A percentile compares a stretch with the other conserved stretches of the same genome.
phyloP scores from a whole-genome alignment of 2,113 vertebrate genomes.

The Malurus cyaneus region DNA sequence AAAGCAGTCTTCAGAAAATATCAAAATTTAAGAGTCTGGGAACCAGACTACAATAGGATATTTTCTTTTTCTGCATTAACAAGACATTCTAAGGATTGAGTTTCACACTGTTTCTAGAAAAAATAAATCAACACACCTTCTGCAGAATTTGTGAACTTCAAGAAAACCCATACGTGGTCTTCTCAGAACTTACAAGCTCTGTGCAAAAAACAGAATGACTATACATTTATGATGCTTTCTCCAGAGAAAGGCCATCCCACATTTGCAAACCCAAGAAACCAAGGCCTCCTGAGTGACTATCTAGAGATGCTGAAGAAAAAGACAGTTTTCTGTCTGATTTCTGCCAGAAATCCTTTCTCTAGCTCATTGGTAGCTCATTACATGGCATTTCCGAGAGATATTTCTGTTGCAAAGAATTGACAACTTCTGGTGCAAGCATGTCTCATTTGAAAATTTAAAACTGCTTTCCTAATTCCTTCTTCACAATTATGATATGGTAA shows the following conservation, averaged over 20 bases:
- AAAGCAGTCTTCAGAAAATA: background rate
- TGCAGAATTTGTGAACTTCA: background rate
- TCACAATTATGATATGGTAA: background rate
- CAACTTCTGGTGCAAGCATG: background rate
- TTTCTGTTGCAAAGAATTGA: conserved; percentile 3
- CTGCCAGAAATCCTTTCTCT: background rate
- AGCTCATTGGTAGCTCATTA: background rate
- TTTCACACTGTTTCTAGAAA: background rate
- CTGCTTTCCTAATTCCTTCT: background rate
- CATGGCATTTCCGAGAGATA: background rate
- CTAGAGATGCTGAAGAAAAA: background rate
- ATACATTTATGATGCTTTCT: background rate
- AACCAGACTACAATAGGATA: background rate
- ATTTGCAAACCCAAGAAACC: background rate
- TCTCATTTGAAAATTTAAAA: background rate
- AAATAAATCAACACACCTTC: background rate
- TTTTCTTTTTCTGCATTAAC: background rate
- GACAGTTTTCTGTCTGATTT: background rate
- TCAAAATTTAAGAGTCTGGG: background rate
- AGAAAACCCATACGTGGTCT: background rate
- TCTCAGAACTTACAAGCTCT: background rate
- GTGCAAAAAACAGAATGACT: background rate
- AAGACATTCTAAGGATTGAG: background rate
- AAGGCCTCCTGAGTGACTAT: background rate
- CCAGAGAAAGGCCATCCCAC: background rate